Base-by-base conservation (phyloP, 2,113 vertebrate genomes). In the Vombatus ursinus region DNA sequence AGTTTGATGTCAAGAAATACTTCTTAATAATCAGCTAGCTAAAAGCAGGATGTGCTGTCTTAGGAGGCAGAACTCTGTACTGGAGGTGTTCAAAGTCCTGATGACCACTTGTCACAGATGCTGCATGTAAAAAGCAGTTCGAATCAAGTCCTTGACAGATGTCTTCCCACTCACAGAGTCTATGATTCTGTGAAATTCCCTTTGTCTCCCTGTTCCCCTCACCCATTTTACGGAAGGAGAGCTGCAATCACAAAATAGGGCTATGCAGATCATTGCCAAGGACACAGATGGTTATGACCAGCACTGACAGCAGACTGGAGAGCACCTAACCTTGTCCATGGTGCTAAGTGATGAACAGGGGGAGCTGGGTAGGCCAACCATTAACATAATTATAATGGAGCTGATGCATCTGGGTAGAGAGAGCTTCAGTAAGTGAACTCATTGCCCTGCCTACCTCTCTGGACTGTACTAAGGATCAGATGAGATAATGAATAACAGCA, bases 371-470 rank as follows among this genome's bases (percentile, higher is more conserved):
- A 0, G n/a, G 68, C 68, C 68, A 84, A 93, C n/a, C 96, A 95
- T 97, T 97, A 95, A 90, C 89, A 0, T 94, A 96, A 97, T 97
- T 92, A 95, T 93, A 96, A 97, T 90, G 90, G 96, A 96, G 95
- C 90, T 54, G 91, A 54, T 68, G 90, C 97, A 96, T 96, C 96
- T 97, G 97, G 93, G 95, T 95, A 96, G 94, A 3, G 31, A 93
- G 95, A 97, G 95, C 93, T 96, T 92, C 95, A 28, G 92, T 90
- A 97, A 96, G 96, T n/a, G 90, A 93, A 95, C 0, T 53, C 68
- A 95, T 48, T 84, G 91, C 53, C 93, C 52, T 95, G 94, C 51
- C 1, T 16, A 96, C 89, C 94, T 98, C 96, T 53, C 61, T 52
- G 50, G 23, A 44, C 93, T 48, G 91, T 84, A 84, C 68, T 84